These are phyloP conservation scores for Dromococcyx pavoninus DNA, from an alignment of 2,797 vertebrate genomes.

Conservation along the genomic window DNA sequence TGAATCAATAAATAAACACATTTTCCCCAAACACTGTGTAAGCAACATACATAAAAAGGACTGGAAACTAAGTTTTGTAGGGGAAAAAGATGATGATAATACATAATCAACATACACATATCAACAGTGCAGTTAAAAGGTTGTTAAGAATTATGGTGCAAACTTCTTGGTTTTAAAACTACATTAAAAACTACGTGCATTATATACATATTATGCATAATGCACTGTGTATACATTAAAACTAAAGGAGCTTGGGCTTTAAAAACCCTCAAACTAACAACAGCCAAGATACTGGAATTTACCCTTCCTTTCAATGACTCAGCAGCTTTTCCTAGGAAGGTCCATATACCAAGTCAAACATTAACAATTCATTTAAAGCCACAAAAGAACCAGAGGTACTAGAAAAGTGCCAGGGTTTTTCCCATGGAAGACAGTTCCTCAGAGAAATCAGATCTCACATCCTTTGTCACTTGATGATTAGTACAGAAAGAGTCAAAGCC, in stretches of 20 bases:
- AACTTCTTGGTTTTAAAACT: not conserved
- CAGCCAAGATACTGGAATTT: not conserved
- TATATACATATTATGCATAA: not conserved
- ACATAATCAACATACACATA: not conserved
- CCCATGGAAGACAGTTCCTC: not conserved
- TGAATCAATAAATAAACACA: not conserved
- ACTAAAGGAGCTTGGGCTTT: not conserved
- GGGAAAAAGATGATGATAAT: not conserved
- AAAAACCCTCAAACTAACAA: not conserved
- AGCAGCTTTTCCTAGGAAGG: not conserved
- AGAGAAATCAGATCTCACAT: not conserved
- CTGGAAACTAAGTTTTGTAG: not conserved
- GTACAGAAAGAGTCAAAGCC: not conserved
- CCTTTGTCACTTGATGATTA: not conserved
- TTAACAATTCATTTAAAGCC: constrained; percentile 15
- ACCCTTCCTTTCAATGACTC: constrained; percentile 17
- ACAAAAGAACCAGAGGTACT: not conserved
- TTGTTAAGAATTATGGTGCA: not conserved
- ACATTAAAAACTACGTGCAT: not conserved
- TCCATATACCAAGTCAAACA: not conserved
- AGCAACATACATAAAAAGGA: not conserved
- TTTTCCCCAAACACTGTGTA: not conserved
- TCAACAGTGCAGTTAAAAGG: not conserved
- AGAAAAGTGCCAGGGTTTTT: not conserved
- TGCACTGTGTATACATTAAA: not conserved